phyloP scores from a whole-genome alignment of 1,140 invertebrate genomes.

The Halyomorpha halys region DNA sequence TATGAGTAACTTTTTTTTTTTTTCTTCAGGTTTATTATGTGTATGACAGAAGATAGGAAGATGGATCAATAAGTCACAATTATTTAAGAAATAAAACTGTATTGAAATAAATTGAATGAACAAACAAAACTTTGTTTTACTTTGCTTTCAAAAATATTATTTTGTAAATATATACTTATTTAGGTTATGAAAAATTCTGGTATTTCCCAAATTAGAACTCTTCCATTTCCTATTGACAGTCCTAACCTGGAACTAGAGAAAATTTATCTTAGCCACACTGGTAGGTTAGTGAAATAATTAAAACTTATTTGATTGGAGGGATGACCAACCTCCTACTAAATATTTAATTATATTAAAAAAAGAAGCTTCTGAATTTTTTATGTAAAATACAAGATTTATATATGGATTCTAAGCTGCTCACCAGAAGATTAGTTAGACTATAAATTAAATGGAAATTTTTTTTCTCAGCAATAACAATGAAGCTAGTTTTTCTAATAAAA shows the following conservation, averaged over 20 bases:
- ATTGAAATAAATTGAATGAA: not conserved
- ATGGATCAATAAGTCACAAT: not conserved
- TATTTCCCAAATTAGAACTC: slow-evolving; percentile 1
- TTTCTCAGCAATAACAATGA: too few species aligned
- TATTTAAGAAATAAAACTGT: not conserved
- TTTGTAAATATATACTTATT: not conserved
- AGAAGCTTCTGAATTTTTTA: too few species aligned
- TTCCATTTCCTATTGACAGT: not conserved
- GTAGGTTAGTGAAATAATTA: not conserved
- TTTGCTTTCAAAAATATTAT: not conserved
- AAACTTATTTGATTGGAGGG: too few species aligned
- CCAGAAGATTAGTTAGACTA: too few species aligned
- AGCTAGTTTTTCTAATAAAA: too few species aligned
- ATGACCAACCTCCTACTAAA: not conserved
- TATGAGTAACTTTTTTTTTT: too few species aligned
- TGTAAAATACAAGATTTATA: too few species aligned
- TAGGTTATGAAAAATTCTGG: not conserved
- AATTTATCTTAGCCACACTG: not conserved
- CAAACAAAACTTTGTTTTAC: not conserved
- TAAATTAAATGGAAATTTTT: too few species aligned
- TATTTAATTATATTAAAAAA: not conserved
- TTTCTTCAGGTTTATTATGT: too few species aligned
- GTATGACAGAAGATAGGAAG: too few species aligned
- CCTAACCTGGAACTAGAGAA: slow-evolving; percentile 1
- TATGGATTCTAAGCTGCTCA: too few species aligned